Base-by-base conservation (phyloP, 1,140 invertebrate genomes). In the Diorhabda carinulata region DNA sequence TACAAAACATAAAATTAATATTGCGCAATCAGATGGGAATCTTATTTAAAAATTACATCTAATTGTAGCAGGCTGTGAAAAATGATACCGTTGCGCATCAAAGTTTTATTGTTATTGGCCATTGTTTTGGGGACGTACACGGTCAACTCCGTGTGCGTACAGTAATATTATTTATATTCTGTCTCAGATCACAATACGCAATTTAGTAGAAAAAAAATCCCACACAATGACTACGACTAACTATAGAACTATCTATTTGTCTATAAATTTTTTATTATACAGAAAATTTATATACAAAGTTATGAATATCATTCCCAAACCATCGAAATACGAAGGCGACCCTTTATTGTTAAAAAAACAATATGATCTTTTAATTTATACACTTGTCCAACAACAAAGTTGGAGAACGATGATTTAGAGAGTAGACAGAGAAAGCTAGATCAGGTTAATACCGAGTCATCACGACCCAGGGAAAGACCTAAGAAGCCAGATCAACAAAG, bases 101-200 rank as follows among this genome's bases (percentile, higher is more conserved):
- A 52, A 52, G 47, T 52, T 52, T 52, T 52, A 52, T 52, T 52
- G 47, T 52, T 52, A 52, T 52, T 52, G n/a, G 47, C 47, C 47
- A 52, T 52, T 52, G 47, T 52, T 52, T 52, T 52, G 6, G 6
- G 47, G 47, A 8, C n/a, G 47, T 52, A 52, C 47, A 52, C 47
- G 47, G 47, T 52, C 47, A 52, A 52, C n/a, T n/a, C 47, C n/a
- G n/a, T 52, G 47, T 52, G 47, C 47, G 47, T 52, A 52, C 47
- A 52, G 47, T 52, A 52, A 52, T 52, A 52, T 52, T 52, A 52
- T 52, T 52, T 52, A 52, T 52, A 52, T 52, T 52, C 47, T 52
- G n/a, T n/a, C 47, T 52, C n/a, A n/a, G 47, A 52, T 52, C 47
- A 52, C 47, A 52, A 52, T 52, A 52, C 47, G 47, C 47, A 52